Conservation (phyloP, 37 sponge, comb jelly and placozoan genomes). For the Ephydatia muelleri region DNA sequence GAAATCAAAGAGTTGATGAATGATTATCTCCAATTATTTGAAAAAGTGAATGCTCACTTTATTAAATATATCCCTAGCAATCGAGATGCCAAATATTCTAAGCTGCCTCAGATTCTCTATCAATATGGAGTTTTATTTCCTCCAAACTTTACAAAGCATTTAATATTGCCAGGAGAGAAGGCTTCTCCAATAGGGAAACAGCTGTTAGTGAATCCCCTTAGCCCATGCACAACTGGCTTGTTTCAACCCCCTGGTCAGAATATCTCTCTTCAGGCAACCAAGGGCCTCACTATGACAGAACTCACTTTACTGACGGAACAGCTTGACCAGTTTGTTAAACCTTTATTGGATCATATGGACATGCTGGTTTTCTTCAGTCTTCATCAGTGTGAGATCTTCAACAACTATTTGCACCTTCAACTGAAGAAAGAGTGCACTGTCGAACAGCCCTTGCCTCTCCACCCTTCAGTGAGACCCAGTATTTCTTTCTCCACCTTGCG, state of each 20-base stretch:
- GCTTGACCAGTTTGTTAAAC: conserved; percentile 16
- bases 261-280: conserved; percentile 9
- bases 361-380: conserved; percentile 54
- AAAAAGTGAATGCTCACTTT: conserved; percentile 30
- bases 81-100: conserved; percentile 37
- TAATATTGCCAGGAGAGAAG: conserved; percentile 31
- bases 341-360: conserved; percentile 27
- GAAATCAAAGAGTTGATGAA: background rate
- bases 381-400: conserved; percentile 42
- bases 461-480: too few species aligned
- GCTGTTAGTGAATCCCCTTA: background rate
- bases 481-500: background rate
- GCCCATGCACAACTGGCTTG: background rate
- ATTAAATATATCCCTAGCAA: conserved; percentile 40
- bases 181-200: background rate
- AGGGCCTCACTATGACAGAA: conserved; percentile 4
- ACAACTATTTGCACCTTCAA: conserved; percentile 31
- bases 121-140: conserved; percentile 47
- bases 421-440: background rate
- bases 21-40: conserved; percentile 7
- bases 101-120: conserved; percentile 7
- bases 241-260: conserved; percentile 43
- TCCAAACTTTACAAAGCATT: background rate
- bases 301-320: conserved; percentile 8
- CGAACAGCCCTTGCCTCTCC: too few species aligned